A percentile compares a stretch with the other conserved stretches of the same genome.
Conservation (phyloP, 23 tunicate species). For the Halocynthia roretzi region DNA sequence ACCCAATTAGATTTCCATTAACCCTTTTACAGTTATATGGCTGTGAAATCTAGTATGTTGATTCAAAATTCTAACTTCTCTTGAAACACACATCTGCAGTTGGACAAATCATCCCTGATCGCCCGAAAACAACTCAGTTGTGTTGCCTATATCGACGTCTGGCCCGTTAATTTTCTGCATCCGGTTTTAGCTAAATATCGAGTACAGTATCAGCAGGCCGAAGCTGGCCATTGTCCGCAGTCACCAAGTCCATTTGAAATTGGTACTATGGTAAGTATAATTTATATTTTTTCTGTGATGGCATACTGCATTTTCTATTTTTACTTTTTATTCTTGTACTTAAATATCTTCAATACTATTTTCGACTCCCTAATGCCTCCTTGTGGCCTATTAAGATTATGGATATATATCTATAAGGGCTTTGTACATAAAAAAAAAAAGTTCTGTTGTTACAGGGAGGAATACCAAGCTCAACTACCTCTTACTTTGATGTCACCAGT, state of each 20-base stretch:
- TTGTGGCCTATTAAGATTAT: background rate
- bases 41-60: too few species aligned
- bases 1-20: too few species aligned
- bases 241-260: slow-evolving; percentile 30
- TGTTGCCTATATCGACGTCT: slow-evolving; percentile 85
- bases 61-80: too few species aligned
- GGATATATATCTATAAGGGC: too few species aligned
- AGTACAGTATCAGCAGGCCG: background rate
- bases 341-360: background rate
- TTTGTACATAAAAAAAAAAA: too few species aligned
- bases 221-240: slow-evolving; percentile 4
- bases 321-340: background rate
- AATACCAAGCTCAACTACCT: slow-evolving; percentile 22
- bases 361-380: background rate
- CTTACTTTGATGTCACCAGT: slow-evolving; percentile 86
- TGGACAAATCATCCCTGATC: slow-evolving; percentile 39
- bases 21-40: too few species aligned
- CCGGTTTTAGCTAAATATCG: slow-evolving; percentile 27
- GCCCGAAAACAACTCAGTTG: slow-evolving; percentile 34
- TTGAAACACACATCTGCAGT: slow-evolving; percentile 12
- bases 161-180: slow-evolving; percentile 87
- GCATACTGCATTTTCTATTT: background rate
- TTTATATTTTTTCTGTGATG: background rate
- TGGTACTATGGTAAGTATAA: slow-evolving; percentile 22
- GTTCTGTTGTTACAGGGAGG: slow-evolving; percentile 4